Conservation (phyloP, 1,140 invertebrate genomes). For the Lepidotrigona ventralis region DNA sequence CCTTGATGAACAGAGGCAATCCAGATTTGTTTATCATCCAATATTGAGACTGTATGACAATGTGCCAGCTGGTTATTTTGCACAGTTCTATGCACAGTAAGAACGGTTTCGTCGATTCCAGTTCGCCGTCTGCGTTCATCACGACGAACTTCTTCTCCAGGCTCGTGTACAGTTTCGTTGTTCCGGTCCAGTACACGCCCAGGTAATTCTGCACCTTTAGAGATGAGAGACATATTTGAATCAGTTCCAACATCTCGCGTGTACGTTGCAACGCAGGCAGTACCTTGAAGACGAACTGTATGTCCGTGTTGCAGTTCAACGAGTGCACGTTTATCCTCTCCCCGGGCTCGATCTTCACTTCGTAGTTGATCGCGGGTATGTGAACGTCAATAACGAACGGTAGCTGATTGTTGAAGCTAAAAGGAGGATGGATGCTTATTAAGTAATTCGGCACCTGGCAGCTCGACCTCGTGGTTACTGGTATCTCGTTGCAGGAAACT, state of each 20-base stretch:
- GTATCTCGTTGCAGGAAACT: constrained; percentile 79
- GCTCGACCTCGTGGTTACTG: constrained; percentile 70
- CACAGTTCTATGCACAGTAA: constrained; percentile 85
- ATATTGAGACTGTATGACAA: constrained; percentile 90
- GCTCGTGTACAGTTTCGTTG: constrained; percentile 85
- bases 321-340: constrained; percentile 86
- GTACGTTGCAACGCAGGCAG: not conserved
- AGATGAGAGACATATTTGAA: constrained; percentile 3
- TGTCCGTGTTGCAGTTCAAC: constrained; percentile 82
- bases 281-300: constrained; percentile 84
- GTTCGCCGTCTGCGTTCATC: constrained; percentile 85
- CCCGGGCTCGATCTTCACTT: constrained; percentile 85
- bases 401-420: constrained; percentile 88
- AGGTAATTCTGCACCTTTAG: constrained; percentile 84
- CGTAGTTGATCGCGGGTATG: constrained; percentile 79
- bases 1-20: constrained; percentile 88
- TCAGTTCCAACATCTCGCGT: not conserved
- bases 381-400: constrained; percentile 85
- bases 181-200: constrained; percentile 86
- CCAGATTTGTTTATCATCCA: constrained; percentile 96
- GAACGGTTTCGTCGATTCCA: constrained; percentile 85
- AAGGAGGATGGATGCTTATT: constrained; percentile 86
- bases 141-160: constrained; percentile 85
- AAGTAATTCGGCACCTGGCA: constrained; percentile 86
- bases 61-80: constrained; percentile 82